Evolutionary conservation across 2,797 vertebrate genomes (phyloP).

Genomic region (Oreochromis mossambicus): DNA sequence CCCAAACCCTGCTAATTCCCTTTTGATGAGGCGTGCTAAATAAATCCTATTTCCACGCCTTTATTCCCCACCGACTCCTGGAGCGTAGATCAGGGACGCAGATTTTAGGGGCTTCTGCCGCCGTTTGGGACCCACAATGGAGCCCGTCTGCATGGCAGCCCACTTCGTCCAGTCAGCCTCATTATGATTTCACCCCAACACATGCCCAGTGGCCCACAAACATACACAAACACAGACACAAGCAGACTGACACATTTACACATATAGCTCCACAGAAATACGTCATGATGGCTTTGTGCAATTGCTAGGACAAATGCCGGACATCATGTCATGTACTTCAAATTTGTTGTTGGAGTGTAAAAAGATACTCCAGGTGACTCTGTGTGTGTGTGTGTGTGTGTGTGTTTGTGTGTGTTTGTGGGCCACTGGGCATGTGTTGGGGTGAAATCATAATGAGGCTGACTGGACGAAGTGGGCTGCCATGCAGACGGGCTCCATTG

Average conservation of each 20-base stretch:
- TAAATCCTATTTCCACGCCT: conserved; percentile 87
- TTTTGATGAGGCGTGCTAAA: conserved; percentile 88
- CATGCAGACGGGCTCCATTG: conserved; percentile 76
- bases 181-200: conserved; percentile 68
- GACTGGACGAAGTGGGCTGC: conserved; percentile 60
- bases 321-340: conserved; percentile 63
- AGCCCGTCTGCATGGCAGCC: conserved; percentile 69
- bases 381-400: conserved; percentile 26
- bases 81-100: conserved; percentile 84
- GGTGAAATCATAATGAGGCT: conserved; percentile 71
- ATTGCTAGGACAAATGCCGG: conserved; percentile 59
- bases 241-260: conserved; percentile 50
- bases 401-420: conserved; percentile 14
- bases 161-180: conserved; percentile 65
- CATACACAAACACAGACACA: conserved; percentile 26
- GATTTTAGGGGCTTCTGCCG: conserved; percentile 83
- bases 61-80: conserved; percentile 85
- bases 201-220: conserved; percentile 60
- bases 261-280: conserved; percentile 40
- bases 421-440: conserved; percentile 65
- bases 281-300: conserved; percentile 50
- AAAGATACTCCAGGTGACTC: conserved; percentile 49
- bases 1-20: conserved; percentile 82
- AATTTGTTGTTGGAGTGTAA: conserved; percentile 47
- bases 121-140: conserved; percentile 73